phyloP scores from a whole-genome alignment of 2,797 vertebrate genomes.

The Heliangelus exortis region DNA sequence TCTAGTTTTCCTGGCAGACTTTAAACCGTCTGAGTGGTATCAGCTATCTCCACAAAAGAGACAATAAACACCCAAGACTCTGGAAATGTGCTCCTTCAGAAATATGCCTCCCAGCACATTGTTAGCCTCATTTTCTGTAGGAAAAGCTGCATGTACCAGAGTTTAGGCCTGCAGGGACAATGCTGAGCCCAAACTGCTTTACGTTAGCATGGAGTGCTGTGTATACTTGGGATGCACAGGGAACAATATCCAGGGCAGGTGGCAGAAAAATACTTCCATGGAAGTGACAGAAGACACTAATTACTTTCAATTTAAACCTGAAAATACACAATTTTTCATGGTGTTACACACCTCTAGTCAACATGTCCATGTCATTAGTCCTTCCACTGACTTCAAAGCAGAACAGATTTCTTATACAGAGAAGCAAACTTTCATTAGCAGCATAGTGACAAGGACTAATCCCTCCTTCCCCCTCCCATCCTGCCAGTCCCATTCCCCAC shows the following conservation, averaged over 20 bases:
- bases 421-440: neutral
- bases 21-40: neutral
- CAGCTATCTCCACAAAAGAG: neutral
- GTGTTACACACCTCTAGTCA: neutral
- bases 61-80: neutral
- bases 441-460: neutral
- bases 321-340: neutral
- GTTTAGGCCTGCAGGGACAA: neutral
- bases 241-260: neutral
- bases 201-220: neutral
- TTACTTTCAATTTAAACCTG: constrained; percentile 3
- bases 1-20: neutral
- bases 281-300: constrained; percentile 10
- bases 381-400: constrained; percentile 17
- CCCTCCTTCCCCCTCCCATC: neutral
- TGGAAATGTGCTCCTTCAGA: neutral
- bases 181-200: neutral
- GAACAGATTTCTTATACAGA: neutral
- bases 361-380: neutral
- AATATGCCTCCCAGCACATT: neutral
- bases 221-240: fast-evolving
- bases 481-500: neutral
- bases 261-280: constrained; percentile 1
- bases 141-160: neutral
- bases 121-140: neutral